Percentiles rank a stretch among this genome's conserved stretches.
These are phyloP conservation scores for Sclerodermus sp. DNA, from an alignment of 2,888 invertebrate genomes.

Conservation along the genomic window DNA sequence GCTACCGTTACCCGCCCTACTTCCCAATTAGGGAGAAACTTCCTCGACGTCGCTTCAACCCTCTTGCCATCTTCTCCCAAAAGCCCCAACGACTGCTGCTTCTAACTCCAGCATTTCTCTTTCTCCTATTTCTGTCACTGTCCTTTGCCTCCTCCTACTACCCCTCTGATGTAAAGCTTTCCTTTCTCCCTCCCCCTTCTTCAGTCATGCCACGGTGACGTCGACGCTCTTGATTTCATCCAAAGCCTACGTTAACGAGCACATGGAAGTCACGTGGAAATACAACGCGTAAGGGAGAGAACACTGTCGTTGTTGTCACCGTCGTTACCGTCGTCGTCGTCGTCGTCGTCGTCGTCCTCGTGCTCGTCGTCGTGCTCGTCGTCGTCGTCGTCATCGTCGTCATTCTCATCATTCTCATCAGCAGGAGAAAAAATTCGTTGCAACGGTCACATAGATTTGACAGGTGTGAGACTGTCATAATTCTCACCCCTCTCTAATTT, in stretches of 20 bases:
- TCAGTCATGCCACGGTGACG: slow-evolving; percentile 34
- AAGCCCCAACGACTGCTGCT: no score
- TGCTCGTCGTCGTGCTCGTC: no score
- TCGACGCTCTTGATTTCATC: slow-evolving; percentile 53
- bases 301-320: no score
- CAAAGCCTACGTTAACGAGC: slow-evolving; percentile 57
- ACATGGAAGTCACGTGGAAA: slow-evolving; percentile 57
- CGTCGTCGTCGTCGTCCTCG: no score
- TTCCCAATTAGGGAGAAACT: slow-evolving; percentile 51
- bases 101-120: no score
- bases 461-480: slow-evolving; percentile 26
- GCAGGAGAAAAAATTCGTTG: no score
- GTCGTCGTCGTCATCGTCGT: no score
- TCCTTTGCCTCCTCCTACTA: slow-evolving; percentile 1
- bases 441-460: slow-evolving; percentile 44
- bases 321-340: no score
- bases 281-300: slow-evolving; percentile 21
- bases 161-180: slow-evolving; percentile 19
- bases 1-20: no score
- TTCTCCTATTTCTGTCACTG: no score
- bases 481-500: neutral
- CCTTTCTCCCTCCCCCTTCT: slow-evolving; percentile 10
- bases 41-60: slow-evolving; percentile 25
- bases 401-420: no score
- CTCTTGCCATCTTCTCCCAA: slow-evolving; percentile 5